phyloP scores from a whole-genome alignment of 2,113 vertebrate species.

The Polyodon spathula region DNA sequence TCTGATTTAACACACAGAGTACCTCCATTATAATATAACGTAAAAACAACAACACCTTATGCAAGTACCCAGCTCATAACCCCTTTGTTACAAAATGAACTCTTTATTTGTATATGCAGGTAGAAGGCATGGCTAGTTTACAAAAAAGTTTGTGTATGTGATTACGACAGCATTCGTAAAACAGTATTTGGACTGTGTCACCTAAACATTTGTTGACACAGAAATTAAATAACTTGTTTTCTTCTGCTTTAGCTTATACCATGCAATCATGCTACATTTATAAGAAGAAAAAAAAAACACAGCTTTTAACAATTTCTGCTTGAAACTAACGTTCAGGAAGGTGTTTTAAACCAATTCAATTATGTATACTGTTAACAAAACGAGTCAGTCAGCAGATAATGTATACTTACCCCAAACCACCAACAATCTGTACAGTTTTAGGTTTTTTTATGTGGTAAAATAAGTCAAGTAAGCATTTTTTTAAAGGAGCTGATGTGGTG shows the following conservation, averaged over 20 bases:
- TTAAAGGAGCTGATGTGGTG: too few relatives aligned
- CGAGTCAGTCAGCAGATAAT: background rate
- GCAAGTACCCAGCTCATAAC: background rate
- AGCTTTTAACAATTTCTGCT: constrained; percentile 16
- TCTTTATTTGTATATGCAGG: constrained; percentile 17
- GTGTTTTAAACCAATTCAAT: background rate
- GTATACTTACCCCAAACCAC: background rate
- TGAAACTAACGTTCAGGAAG: constrained; percentile 9
- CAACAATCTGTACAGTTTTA: background rate
- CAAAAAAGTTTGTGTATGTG: background rate
- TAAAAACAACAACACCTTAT: too few relatives aligned
- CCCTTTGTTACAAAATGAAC: constrained; percentile 27
- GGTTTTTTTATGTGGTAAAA: background rate
- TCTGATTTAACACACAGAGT: too few relatives aligned
- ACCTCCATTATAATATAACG: constrained; percentile 11
- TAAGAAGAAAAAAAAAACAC: constrained; percentile 24
- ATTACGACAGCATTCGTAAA: constrained; percentile 5
- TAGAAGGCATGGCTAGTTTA: background rate
- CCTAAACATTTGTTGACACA: constrained; percentile 1
- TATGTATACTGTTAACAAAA: background rate
- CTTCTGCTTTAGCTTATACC: constrained; percentile 28
- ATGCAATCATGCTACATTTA: constrained; percentile 46
- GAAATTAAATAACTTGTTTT: constrained; percentile 8
- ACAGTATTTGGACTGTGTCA: constrained; percentile 8
- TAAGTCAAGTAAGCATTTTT: background rate